These are phyloP conservation scores for Meteorus cinctellus DNA, from an alignment of 2,888 invertebrate species.

Conservation along the genomic window DNA sequence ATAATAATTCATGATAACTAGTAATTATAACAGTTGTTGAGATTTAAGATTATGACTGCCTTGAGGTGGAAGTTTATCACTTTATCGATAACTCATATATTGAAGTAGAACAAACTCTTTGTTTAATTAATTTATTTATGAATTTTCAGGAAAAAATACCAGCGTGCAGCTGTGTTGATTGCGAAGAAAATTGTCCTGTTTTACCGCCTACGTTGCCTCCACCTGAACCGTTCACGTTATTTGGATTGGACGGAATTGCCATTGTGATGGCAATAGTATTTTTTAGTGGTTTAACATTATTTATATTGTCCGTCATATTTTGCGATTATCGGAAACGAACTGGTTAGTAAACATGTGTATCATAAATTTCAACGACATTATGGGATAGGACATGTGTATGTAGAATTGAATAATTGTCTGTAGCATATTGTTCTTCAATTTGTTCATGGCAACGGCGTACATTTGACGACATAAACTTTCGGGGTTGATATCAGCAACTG, in stretches of 20 bases:
- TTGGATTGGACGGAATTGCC: slow-evolving; percentile 84
- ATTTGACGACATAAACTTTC: slow-evolving; percentile 31
- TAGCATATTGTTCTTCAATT: slow-evolving; percentile 4
- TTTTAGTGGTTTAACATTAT: slow-evolving; percentile 81
- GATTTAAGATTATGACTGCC: no score
- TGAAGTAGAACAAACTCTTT: no score
- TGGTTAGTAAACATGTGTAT: slow-evolving; percentile 68
- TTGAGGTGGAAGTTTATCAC: no score
- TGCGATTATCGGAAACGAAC: slow-evolving; percentile 73
- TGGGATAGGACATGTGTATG: slow-evolving; percentile 9
- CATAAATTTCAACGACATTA: not conserved
- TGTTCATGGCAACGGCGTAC: slow-evolving; percentile 40
- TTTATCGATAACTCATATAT: no score
- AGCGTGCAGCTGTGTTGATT: slow-evolving; percentile 93
- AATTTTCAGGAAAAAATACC: slow-evolving; percentile 76
- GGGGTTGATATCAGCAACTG: slow-evolving; percentile 70
- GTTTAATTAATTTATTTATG: slow-evolving; percentile 8
- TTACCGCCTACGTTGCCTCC: slow-evolving; percentile 81
- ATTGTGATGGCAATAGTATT: slow-evolving; percentile 87
- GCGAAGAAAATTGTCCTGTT: slow-evolving; percentile 85
- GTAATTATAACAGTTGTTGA: no score
- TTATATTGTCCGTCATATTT: slow-evolving; percentile 81
- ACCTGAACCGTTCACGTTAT: slow-evolving; percentile 81
- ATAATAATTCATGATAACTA: no score
- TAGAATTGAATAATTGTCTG: not conserved